phyloP scores from a whole-genome alignment of 2,113 vertebrate species.

The Ailuropoda melanoleuca region DNA sequence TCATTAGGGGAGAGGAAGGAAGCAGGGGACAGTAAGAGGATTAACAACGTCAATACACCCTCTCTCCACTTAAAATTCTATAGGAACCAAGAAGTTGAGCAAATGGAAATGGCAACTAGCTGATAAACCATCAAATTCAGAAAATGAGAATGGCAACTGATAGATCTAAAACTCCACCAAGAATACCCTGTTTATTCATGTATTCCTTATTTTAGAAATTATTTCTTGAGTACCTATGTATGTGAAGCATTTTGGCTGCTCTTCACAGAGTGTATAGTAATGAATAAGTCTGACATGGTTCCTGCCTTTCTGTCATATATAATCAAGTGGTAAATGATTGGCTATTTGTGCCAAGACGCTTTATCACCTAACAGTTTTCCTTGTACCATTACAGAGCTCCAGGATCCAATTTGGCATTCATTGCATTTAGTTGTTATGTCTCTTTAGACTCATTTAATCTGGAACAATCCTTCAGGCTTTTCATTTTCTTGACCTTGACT shows the following conservation, averaged over 20 bases:
- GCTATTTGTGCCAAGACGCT: neutral
- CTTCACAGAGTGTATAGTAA: neutral
- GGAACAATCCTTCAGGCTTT: neutral
- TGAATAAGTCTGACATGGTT: neutral
- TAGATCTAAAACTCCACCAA: neutral
- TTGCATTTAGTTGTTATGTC: neutral
- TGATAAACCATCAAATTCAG: neutral
- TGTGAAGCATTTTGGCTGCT: neutral
- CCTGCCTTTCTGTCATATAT: neutral
- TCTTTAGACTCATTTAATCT: neutral
- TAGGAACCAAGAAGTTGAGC: neutral
- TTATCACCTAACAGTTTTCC: neutral
- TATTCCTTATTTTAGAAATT: neutral
- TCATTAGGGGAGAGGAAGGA: neutral
- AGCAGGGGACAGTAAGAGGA: neutral
- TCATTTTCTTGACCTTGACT: neutral
- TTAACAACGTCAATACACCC: neutral
- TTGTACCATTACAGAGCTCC: neutral
- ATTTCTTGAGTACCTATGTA: neutral
- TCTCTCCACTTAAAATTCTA: neutral
- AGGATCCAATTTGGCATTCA: neutral
- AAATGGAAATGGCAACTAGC: neutral
- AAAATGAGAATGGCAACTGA: neutral
- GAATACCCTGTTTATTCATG: neutral
- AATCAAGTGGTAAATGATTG: neutral